Evolutionary conservation across 2,113 vertebrate species (phyloP).

Genomic region (Amblyopsis rosae): DNA sequence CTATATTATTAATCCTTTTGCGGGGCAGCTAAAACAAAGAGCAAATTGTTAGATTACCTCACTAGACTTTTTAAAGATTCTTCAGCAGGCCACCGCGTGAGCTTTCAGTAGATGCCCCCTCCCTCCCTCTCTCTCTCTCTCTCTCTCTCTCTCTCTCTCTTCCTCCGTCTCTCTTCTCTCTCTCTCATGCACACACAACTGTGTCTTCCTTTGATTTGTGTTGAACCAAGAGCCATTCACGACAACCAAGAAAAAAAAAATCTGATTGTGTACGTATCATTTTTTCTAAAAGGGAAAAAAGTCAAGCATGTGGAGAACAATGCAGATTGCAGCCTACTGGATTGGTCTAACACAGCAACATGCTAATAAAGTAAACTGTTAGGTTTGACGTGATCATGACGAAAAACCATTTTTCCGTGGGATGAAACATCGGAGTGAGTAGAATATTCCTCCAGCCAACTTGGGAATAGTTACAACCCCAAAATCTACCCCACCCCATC

Average conservation of each 20-base stretch:
- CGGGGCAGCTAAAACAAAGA: slow-evolving; percentile 63
- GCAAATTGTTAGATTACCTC: slow-evolving; percentile 68
- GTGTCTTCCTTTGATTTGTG: neutral
- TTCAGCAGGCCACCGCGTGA: slow-evolving; percentile 24
- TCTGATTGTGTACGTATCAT: neutral
- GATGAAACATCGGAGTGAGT: neutral
- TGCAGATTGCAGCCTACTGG: slow-evolving; percentile 58
- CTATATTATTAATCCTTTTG: slow-evolving; percentile 66
- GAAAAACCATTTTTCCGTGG: neutral
- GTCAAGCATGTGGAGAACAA: neutral
- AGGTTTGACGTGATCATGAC: neutral
- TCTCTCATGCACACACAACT: neutral
- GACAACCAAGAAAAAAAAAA: neutral
- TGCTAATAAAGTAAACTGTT: slow-evolving; percentile 27
- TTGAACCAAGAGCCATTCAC: neutral
- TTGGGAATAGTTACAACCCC: slow-evolving; percentile 32
- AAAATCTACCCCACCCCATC: slow-evolving; percentile 5
- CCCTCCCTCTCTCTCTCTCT: neutral
- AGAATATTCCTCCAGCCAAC: slow-evolving; percentile 20
- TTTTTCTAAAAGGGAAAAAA: no score
- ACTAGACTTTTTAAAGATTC: slow-evolving; percentile 61
- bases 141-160: slow-evolving; percentile 19
- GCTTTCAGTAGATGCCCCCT: neutral
- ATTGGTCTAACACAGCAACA: slow-evolving; percentile 56
- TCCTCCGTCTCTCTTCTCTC: neutral